phyloP scores from a whole-genome alignment of 2,797 vertebrate species.

The Microcaecilia unicolor region DNA sequence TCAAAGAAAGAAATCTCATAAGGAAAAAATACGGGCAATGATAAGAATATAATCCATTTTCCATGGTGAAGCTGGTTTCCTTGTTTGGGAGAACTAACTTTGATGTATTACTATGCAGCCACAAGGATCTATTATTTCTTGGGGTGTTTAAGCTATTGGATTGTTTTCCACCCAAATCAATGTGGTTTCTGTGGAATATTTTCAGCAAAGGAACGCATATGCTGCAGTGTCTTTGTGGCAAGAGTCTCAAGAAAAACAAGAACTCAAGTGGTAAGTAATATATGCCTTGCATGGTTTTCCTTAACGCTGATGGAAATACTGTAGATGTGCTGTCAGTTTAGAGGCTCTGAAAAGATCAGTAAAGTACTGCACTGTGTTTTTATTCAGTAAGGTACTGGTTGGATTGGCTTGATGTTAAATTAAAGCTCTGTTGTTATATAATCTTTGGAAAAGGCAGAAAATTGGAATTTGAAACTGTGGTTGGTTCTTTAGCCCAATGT shows the following conservation, averaged over 20 bases:
- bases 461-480: no score
- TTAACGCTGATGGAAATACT: slow-evolving; percentile 43
- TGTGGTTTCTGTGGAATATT: slow-evolving; percentile 99
- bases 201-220: slow-evolving; percentile 99
- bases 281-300: slow-evolving; percentile 45
- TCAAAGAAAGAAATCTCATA: slow-evolving; percentile 78
- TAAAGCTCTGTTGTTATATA: slow-evolving; percentile 10
- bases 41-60: slow-evolving; percentile 82
- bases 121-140: slow-evolving; percentile 95
- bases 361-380: slow-evolving; percentile 40
- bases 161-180: slow-evolving; percentile 99
- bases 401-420: slow-evolving; percentile 26
- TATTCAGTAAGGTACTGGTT: slow-evolving; percentile 37
- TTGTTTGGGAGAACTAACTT: slow-evolving; percentile 91
- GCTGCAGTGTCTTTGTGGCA: slow-evolving; percentile 99
- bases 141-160: slow-evolving; percentile 99
- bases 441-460: slow-evolving; percentile 32
- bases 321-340: slow-evolving; percentile 50
- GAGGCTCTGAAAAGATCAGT: slow-evolving; percentile 44
- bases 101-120: slow-evolving; percentile 98
- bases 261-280: slow-evolving; percentile 96
- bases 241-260: slow-evolving; percentile 99
- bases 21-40: slow-evolving; percentile 75
- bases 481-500: background rate
- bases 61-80: slow-evolving; percentile 90